These are phyloP conservation scores for Manduca sexta DNA, from an alignment of 1,140 invertebrate genomes.

Conservation along the genomic window DNA sequence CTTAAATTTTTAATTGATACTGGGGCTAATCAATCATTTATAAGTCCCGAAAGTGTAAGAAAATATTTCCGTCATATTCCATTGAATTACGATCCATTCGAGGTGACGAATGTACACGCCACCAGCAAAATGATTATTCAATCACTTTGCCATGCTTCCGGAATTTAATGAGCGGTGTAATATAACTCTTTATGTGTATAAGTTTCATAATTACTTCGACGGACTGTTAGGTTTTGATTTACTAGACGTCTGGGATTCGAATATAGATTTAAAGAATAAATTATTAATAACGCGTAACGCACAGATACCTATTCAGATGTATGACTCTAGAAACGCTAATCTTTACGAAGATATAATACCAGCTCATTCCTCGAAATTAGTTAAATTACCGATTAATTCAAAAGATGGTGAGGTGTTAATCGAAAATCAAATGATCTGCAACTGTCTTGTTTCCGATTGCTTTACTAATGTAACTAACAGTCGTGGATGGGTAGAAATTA, in stretches of 20 bases:
- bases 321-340: slow-evolving; percentile 14
- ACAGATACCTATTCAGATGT: slow-evolving; percentile 5
- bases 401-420: slow-evolving; percentile 12
- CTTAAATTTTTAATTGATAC: slow-evolving; percentile 2
- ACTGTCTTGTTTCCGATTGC: slow-evolving; percentile 18
- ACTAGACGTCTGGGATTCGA: slow-evolving; percentile 13
- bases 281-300: slow-evolving; percentile 8
- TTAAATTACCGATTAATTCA: slow-evolving; percentile 11
- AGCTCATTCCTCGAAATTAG: slow-evolving; percentile 11
- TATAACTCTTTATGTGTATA: slow-evolving; percentile 22
- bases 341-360: slow-evolving; percentile 16
- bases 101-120: slow-evolving; percentile 12
- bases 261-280: slow-evolving; percentile 17
- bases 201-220: slow-evolving; percentile 26
- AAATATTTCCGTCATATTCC: slow-evolving; percentile 3
- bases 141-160: slow-evolving; percentile 11
- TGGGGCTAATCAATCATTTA: slow-evolving; percentile 5
- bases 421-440: slow-evolving; percentile 12
- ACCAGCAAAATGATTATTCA: slow-evolving; percentile 11
- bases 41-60: slow-evolving; percentile 3
- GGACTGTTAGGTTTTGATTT: slow-evolving; percentile 20
- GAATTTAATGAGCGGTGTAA: slow-evolving; percentile 13
- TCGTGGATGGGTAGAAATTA: slow-evolving; percentile 6
- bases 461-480: slow-evolving; percentile 5
- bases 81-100: slow-evolving; percentile 8